A percentile compares a stretch with the other conserved stretches of the same genome.
Conservation (phyloP, 1,140 invertebrate species). For the Planococcus citri region DNA sequence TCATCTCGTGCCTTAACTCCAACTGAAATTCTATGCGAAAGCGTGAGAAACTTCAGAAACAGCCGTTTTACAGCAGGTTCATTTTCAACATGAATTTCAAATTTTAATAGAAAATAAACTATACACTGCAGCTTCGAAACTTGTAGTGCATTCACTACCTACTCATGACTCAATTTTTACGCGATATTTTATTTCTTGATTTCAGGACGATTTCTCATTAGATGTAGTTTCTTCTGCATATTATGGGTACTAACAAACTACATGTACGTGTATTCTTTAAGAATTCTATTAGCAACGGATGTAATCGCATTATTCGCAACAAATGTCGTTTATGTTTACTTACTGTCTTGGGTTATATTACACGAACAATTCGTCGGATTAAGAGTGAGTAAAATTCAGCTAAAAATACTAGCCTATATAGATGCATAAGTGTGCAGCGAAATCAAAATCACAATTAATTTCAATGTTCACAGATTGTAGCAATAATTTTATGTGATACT, state of each 20-base stretch:
- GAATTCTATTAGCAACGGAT: slow-evolving; percentile 75
- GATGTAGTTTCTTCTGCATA: slow-evolving; percentile 74
- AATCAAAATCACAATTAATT: background rate
- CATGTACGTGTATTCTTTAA: slow-evolving; percentile 74
- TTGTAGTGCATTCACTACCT: too few species aligned
- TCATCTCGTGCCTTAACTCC: slow-evolving; percentile 59
- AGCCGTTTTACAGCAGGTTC: slow-evolving; percentile 76
- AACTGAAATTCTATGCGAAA: slow-evolving; percentile 59
- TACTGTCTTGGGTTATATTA: slow-evolving; percentile 88
- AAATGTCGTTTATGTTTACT: slow-evolving; percentile 82
- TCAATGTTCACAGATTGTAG: slow-evolving; percentile 61
- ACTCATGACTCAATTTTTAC: too few species aligned
- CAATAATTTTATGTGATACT: slow-evolving; percentile 86
- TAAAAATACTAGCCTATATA: background rate
- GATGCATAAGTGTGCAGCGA: background rate
- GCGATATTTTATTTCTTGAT: background rate
- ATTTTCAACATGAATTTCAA: too few species aligned
- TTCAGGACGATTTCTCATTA: slow-evolving; percentile 64
- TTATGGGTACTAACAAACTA: slow-evolving; percentile 88
- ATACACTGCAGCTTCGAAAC: too few species aligned
- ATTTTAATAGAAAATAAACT: too few species aligned
- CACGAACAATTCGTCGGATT: slow-evolving; percentile 93
- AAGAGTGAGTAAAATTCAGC: slow-evolving; percentile 62
- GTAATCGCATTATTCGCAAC: slow-evolving; percentile 85
- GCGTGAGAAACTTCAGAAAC: slow-evolving; percentile 67